Conservation (phyloP, 2,797 vertebrate genomes). For the Pseudochirops corinnae region DNA sequence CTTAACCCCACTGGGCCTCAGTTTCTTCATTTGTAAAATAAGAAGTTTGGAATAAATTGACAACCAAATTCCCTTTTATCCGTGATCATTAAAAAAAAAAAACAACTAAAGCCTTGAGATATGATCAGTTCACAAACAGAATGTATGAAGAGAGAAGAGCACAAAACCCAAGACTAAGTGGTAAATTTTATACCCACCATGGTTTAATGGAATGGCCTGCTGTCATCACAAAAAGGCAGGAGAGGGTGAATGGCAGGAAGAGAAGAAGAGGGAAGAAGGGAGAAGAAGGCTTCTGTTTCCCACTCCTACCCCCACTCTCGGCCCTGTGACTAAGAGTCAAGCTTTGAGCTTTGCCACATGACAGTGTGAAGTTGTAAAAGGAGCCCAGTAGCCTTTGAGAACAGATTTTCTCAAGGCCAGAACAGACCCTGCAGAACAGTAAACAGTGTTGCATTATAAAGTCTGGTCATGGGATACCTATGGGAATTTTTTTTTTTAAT, state of each 20-base stretch:
- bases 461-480: constrained; percentile 52
- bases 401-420: constrained; percentile 49
- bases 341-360: constrained; percentile 45
- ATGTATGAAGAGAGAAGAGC: neutral
- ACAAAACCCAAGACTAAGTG: neutral
- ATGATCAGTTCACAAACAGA: neutral
- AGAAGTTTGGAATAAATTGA: neutral
- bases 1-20: neutral
- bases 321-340: neutral
- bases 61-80: neutral
- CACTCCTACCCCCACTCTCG: neutral
- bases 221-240: neutral
- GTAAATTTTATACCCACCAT: neutral
- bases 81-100: neutral
- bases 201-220: neutral
- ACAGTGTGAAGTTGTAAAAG: constrained; percentile 59
- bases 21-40: neutral
- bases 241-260: neutral
- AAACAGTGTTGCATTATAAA: constrained; percentile 64
- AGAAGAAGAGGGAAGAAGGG: neutral
- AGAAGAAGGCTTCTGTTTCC: neutral
- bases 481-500: constrained; percentile 56
- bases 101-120: neutral
- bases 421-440: constrained; percentile 57
- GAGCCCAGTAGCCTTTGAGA: constrained; percentile 59